Evolutionary conservation across 2,888 invertebrate genomes (phyloP).

Genomic region (Cephalotes varians): DNA sequence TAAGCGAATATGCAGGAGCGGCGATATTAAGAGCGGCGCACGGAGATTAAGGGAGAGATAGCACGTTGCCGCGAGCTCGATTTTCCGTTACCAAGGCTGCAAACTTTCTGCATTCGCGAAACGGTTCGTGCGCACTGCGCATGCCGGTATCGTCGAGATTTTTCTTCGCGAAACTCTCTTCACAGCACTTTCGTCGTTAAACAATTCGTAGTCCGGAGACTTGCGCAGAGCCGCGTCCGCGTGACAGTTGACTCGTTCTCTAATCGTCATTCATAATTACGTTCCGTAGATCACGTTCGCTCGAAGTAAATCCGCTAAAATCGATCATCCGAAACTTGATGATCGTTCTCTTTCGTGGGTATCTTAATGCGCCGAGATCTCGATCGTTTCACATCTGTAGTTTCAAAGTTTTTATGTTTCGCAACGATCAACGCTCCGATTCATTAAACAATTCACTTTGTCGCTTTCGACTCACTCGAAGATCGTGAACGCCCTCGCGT

Average conservation of each 20-base stretch:
- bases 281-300: background rate
- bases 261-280: background rate
- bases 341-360: too few species aligned
- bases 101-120: constrained; percentile 15
- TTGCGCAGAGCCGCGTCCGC: background rate
- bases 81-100: constrained; percentile 24
- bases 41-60: constrained; percentile 12
- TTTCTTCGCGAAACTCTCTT: background rate
- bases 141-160: background rate
- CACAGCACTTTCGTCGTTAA: background rate
- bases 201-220: background rate
- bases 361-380: background rate
- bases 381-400: background rate
- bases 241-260: background rate
- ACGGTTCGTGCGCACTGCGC: background rate
- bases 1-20: constrained; percentile 7
- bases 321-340: background rate
- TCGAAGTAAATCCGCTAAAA: background rate
- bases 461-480: background rate
- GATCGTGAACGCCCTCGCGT: background rate
- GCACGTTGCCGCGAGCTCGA: background rate
- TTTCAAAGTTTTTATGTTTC: background rate
- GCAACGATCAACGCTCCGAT: background rate
- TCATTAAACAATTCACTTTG: background rate
- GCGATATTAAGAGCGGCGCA: constrained; percentile 20